Evolutionary conservation across 2,797 vertebrate species (phyloP), one percentile per base, ranked within the genome.

Genomic region (Crax fasciolata): DNA sequence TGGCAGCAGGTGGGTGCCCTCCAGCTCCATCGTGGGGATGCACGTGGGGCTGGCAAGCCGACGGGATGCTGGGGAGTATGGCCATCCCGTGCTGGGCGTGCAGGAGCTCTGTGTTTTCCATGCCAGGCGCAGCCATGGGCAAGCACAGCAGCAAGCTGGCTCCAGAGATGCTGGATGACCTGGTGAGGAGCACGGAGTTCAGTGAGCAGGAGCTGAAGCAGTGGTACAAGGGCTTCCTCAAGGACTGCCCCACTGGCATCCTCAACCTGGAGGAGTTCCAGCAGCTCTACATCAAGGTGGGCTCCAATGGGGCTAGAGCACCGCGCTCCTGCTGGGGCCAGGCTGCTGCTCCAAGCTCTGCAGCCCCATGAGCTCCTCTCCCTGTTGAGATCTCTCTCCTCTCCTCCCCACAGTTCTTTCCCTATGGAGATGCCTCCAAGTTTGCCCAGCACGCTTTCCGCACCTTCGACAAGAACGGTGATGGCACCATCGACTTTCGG

Each of bases 181-280:
- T 99, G 97, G 99, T 99, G 91, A 99, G 99, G 97, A 99, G 97
- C 98, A 99, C 99, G 0, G 99, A 99, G 97, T 99, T 99, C 97
- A 99, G 99, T 6, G 99, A 99, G 97, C 99, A 98, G 27, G 99
- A 99, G 98, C 98, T 99, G 94, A 99, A 99, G 97, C 99, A 99
- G 97, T 99, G 99, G 99, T 99, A 99, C 98, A 99, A 99, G 87
- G 99, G 99, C 52, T 99, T 99, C 97, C 98, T 99, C 85, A 99
- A 99, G 97, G 99, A 99, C 97, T 99, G 99, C 93, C 99, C 99
- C 94, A 98, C 99, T 0, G 99, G 99, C 44, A 99, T 99, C 95
- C 99, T 99, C 86, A 99, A 99, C 97, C 97, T 99, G 97, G 99
- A 99, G 51, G 99, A 99, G 97, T 99, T 99, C 95, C 99, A 99